Conservation (phyloP, 2,113 vertebrate species). For the Xerus inauris region DNA sequence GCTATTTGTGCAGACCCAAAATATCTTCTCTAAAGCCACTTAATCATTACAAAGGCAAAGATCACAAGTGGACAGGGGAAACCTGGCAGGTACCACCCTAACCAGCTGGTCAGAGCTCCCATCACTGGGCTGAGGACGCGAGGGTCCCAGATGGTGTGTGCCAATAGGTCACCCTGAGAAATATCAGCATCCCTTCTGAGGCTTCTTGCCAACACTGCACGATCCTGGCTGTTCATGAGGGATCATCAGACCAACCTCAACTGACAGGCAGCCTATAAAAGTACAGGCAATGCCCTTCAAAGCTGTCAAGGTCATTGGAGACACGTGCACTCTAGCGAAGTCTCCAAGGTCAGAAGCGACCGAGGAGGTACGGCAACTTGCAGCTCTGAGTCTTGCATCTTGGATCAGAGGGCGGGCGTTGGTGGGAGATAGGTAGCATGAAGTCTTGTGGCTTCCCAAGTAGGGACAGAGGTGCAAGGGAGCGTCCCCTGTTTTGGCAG, state of each 20-base stretch:
- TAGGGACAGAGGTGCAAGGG: rapidly evolving
- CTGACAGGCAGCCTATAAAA: rapidly evolving
- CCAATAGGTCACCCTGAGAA: rapidly evolving
- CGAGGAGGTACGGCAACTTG: rapidly evolving
- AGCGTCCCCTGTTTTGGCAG: too few species aligned
- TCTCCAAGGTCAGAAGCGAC: too few species aligned
- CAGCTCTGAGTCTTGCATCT: rapidly evolving
- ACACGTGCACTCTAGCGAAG: rapidly evolving
- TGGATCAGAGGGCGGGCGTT: neutral
- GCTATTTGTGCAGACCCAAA: neutral
- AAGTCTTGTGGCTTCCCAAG: rapidly evolving
- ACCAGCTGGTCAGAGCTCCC: too few species aligned
- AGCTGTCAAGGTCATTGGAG: neutral
- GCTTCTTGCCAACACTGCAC: too few species aligned
- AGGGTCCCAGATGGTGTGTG: too few species aligned
- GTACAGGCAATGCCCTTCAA: neutral
- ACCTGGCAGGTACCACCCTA: too few species aligned
- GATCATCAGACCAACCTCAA: neutral
- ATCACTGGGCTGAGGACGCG: neutral
- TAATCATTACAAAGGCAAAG: neutral
- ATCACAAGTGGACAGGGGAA: neutral
- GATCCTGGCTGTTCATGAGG: neutral
- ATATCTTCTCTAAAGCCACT: neutral
- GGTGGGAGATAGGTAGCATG: rapidly evolving
- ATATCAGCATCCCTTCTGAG: too few species aligned